Base-by-base conservation (phyloP, 1,140 invertebrate genomes). In the Dolichoris vasculosae region DNA sequence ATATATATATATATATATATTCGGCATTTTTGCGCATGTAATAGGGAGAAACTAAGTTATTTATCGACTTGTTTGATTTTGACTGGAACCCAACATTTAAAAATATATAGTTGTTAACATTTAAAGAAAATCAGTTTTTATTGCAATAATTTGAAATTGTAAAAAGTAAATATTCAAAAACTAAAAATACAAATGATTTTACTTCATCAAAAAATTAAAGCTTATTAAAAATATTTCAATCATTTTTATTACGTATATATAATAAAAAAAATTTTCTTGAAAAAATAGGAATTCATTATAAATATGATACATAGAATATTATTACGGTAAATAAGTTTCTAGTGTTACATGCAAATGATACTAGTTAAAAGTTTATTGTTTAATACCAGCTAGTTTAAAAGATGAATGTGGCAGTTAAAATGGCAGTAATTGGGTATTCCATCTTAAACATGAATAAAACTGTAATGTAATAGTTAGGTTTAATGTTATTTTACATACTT, bases 21-120 rank as follows among this genome's bases (percentile, higher is more conserved):
- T 85, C 46, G 35, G 35, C 48, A 38, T 85, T 64, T 73, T 85
- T 75, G 76, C 30, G n/a, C 43, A 77, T 77, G 75, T 77, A 77
- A 77, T 55, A 55, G 75, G 48, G 75, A 77, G 75, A 77, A 55
- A 51, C 48, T 77, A 51, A 35, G 75, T 77, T 77, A 77, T 77
- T 77, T 77, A 77, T 77, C 46, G 46, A 55, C 43, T 30, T 35
- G 75, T 77, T 77, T 30, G 35, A 77, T 77, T 77, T 48, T 77
- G 13, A 77, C 20, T 46, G n/a, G n/a, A 20, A 43, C 13, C 32
- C 51, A 46, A 46, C 75, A 30, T 48, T 55, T 77, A 30, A 51
- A 55, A 77, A 75, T 38, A 73, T 73, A 2, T n/a, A 17, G 69
- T 43, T 38, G 38, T 43, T 73, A 43, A 4, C 17, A 73, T 43